A percentile compares a stretch with the other conserved stretches of the same genome.
Conservation (phyloP, 2,888 invertebrate species). For the Hydrotaea diabolus region DNA sequence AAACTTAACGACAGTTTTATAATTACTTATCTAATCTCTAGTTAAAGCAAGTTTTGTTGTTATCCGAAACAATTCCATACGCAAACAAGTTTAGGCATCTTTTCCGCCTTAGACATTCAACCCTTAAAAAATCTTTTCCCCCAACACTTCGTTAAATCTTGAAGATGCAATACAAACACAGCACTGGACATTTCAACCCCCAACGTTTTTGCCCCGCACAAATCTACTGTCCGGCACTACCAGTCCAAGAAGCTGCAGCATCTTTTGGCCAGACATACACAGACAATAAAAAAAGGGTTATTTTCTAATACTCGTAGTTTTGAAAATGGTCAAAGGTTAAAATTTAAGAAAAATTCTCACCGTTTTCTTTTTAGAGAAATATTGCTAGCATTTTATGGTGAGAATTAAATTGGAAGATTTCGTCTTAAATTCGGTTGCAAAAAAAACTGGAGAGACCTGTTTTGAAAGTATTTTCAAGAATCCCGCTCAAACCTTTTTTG, state of each 20-base stretch:
- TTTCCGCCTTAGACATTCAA: neutral
- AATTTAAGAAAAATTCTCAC: slow-evolving; percentile 75
- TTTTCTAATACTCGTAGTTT: neutral
- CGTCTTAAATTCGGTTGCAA: slow-evolving; percentile 9
- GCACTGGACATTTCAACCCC: slow-evolving; percentile 61
- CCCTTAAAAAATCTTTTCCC: slow-evolving; percentile 5
- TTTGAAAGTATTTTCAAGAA: slow-evolving; percentile 1
- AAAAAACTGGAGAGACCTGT: slow-evolving; percentile 63
- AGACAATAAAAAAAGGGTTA: slow-evolving; percentile 58
- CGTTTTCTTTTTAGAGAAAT: slow-evolving; percentile 71
- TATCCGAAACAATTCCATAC: no score
- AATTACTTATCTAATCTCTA: no score
- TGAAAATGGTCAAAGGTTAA: slow-evolving; percentile 74
- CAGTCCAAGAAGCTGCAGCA: slow-evolving; percentile 64
- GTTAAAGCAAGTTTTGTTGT: no score
- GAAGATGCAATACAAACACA: neutral
- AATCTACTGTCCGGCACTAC: slow-evolving; percentile 38
- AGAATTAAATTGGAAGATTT: slow-evolving; percentile 40
- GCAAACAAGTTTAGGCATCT: no score
- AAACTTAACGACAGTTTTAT: no score
- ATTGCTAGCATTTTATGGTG: slow-evolving; percentile 62
- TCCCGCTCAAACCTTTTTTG: neutral
- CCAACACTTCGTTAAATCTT: neutral
- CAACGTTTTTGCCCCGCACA: slow-evolving; percentile 27
- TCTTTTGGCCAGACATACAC: slow-evolving; percentile 63